Evolutionary conservation across 2,113 vertebrate species (phyloP), one percentile per base, ranked within the genome.

Genomic region (Leptobrachium ailaonicum): DNA sequence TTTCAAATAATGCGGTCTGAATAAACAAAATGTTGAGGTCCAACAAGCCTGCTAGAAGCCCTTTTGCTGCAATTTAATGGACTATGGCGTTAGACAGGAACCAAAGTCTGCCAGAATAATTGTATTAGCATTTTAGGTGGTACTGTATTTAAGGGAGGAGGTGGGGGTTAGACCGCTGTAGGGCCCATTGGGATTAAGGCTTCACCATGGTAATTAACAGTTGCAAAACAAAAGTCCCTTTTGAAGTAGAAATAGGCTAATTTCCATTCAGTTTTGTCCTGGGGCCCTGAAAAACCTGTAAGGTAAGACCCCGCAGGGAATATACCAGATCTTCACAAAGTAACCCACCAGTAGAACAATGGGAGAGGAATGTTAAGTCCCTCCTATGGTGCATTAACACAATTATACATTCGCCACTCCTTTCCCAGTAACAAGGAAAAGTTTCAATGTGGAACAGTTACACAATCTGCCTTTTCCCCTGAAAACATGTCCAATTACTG

Each of bases 281-380:
- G 13, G 79, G 79, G 43, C 64, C 66, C 56, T 75, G 79, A 75
- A 69, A 75, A 70, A 74, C 78, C 71, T 45, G 63, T 63, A 68
- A 14, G 54, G 40, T 47, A 32, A 40, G n/a, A 41, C 78, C 50
- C 78, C 68, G 71, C 72, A 81, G 78, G 71, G 42, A 74, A 9
- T 41, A n/a, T 64, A 68, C 74, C 67, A 75, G 44, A 75, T 64
- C 53, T 69, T 41, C 72, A 10, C 73, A 68, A 60, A 69, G 13
- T 41, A 42, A 72, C 62, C 54, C 74, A 50, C 41, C 53, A 66
- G 40, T 41, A 47, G 6, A 75, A 81, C 72, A 69, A 50, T n/a
- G 12, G 32, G 9, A 67, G 40, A 74, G 71, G 78, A 81, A 81
- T 45, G 64, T 63, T 41, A 78, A 70, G 56, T 66, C 47, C 56